Conservation (phyloP, 2,888 invertebrate species). For the Acholoe squamosa region DNA sequence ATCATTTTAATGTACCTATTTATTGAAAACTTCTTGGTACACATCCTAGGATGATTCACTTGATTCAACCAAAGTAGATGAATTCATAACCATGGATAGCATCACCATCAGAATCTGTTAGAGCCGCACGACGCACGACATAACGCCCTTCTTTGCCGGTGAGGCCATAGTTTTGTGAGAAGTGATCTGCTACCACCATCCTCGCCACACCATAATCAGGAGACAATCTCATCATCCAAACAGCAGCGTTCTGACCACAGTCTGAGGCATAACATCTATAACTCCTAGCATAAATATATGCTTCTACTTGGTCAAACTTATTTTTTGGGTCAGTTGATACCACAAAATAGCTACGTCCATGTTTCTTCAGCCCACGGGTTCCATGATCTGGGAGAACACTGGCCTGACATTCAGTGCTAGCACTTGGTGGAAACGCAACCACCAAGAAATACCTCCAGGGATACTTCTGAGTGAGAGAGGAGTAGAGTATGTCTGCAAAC, state of each 20-base stretch:
- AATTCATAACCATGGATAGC: neutral
- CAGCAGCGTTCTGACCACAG: neutral
- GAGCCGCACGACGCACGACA: neutral
- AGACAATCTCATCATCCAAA: neutral
- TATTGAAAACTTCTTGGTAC: too few relatives aligned
- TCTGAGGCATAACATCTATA: neutral
- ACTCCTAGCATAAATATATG: neutral
- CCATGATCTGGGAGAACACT: too few relatives aligned
- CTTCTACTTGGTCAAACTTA: neutral
- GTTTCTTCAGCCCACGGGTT: neutral
- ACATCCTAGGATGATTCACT: too few relatives aligned
- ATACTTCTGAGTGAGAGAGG: neutral
- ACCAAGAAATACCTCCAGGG: neutral
- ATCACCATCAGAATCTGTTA: neutral
- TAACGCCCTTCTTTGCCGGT: neutral
- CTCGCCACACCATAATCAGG: neutral
- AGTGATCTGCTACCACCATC: too few relatives aligned
- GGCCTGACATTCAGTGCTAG: neutral
- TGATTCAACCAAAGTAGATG: neutral
- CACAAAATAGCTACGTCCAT: neutral
- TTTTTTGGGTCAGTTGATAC: too few relatives aligned
- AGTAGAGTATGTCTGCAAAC: neutral
- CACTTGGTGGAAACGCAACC: neutral
- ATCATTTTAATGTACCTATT: too few relatives aligned
- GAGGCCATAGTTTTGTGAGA: neutral